These are phyloP conservation scores for Leptarthrus brevirostris DNA, from an alignment of 2,888 invertebrate genomes.

Conservation along the genomic window DNA sequence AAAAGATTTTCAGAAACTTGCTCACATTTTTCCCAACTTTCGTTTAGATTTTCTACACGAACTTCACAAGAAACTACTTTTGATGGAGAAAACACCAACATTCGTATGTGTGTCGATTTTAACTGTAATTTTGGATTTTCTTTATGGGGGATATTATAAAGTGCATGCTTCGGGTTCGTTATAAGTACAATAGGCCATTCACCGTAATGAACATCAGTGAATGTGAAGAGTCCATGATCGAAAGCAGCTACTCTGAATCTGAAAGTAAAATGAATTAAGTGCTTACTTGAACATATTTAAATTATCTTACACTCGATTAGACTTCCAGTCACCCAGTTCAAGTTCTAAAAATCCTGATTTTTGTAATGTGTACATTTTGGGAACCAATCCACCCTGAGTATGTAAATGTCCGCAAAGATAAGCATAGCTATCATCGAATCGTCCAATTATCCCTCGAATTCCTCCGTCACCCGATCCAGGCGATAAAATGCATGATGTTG, in stretches of 20 bases:
- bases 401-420: conserved; percentile 94
- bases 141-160: conserved; percentile 77
- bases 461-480: conserved; percentile 68
- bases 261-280: conserved; percentile 39
- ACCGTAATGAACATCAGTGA: conserved; percentile 80
- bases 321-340: conserved; percentile 94
- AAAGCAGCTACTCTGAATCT: conserved; percentile 85
- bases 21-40: conserved; percentile 70
- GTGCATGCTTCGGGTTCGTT: conserved; percentile 91
- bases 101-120: conserved; percentile 83
- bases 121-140: conserved; percentile 71
- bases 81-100: conserved; percentile 81
- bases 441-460: conserved; percentile 72
- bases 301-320: conserved; percentile 77
- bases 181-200: conserved; percentile 85
- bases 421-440: conserved; percentile 73
- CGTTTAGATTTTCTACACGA: conserved; percentile 71
- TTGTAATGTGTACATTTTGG: conserved; percentile 88
- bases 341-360: conserved; percentile 85
- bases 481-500: conserved; percentile 85
- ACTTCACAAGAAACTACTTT: conserved; percentile 75
- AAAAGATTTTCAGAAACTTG: conserved; percentile 77
- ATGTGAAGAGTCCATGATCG: conserved; percentile 89
- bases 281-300: neutral
- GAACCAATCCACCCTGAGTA: conserved; percentile 80